These are phyloP conservation scores for Syndactyla subalaris DNA, from an alignment of 2,797 vertebrate genomes.

Conservation along the genomic window DNA sequence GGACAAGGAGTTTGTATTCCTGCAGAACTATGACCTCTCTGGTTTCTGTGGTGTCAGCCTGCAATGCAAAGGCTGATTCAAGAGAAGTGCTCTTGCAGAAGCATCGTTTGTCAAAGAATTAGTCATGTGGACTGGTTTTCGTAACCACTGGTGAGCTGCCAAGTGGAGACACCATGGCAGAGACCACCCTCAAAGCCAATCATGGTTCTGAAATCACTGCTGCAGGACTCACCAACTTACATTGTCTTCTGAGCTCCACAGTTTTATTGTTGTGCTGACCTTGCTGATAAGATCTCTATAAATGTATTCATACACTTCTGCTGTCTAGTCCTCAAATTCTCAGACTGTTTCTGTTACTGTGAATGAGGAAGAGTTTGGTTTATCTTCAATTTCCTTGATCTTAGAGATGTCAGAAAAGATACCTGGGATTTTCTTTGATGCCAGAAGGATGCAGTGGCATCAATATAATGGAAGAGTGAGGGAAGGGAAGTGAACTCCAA, in stretches of 20 bases:
- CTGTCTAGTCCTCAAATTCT: conserved; percentile 46
- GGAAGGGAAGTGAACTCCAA: neutral
- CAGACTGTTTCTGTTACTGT: conserved; percentile 16
- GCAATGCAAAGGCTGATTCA: neutral
- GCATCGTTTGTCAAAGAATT: neutral
- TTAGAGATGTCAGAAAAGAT: conserved; percentile 6
- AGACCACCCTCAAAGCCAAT: neutral
- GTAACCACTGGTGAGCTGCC: neutral
- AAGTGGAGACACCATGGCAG: neutral
- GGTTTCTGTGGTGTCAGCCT: neutral
- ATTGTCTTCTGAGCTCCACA: neutral
- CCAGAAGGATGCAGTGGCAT: neutral
- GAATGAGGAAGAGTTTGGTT: conserved; percentile 1
- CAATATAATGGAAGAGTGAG: neutral
- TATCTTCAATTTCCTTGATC: conserved; percentile 41
- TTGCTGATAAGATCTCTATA: conserved; percentile 1
- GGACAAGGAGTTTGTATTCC: neutral
- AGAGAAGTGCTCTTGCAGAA: neutral
- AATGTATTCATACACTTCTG: neutral
- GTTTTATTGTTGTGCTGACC: neutral
- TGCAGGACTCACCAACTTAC: neutral
- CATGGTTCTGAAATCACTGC: neutral
- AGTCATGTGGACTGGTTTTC: neutral
- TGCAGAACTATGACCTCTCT: neutral
- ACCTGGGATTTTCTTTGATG: neutral